Base-by-base conservation (phyloP, 2,113 vertebrate genomes). In the Brachyistius frenatus region DNA sequence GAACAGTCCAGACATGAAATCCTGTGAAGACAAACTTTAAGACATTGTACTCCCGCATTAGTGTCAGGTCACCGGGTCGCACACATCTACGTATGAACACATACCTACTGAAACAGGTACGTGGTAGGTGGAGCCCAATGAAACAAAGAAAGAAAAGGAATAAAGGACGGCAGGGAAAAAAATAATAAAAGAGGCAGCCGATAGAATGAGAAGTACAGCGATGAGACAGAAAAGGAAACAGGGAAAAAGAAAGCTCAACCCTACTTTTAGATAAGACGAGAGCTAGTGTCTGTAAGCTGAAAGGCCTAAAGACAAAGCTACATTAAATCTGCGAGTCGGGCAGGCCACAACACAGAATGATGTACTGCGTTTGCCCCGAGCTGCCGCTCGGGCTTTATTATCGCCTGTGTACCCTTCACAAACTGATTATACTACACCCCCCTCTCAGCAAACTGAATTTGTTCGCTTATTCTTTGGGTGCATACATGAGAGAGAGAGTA, bases 371-470 rank as follows among this genome's bases (percentile, higher is more conserved):
- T 84, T 61, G 66, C 85, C 76, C 67, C 64, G 33, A 86, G 81
- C 70, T 52, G 6, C 74, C n/a, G 15, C 49, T 68, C 83, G 23
- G 73, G 76, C 87, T 88, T 87, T 90, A 91, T 91, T 88, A 90
- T 87, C 74, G 67, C 77, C 78, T 80, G 63, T 84, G 84, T 80
- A 66, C 70, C 73, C 69, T 65, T 85, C 74, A 74, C 74, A 89
- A 89, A 90, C 68, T 80, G 66, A 86, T 88, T 86, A 81, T 70
- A 69, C 66, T n/a, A 50, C 65, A 85, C 23, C 76, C 73, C 80
- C 63, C 68, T 72, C 72, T 71, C 62, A 76, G 81, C 66, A 81
- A 90, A 89, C 81, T 76, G 66, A 79, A 87, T 87, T 75, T 86
- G 57, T 81, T 41, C n/a, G 11, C 47, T 46, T 58, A 58, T 69